Evolutionary conservation across 2,888 invertebrate genomes (phyloP).

Genomic region (Aquatica leii): DNA sequence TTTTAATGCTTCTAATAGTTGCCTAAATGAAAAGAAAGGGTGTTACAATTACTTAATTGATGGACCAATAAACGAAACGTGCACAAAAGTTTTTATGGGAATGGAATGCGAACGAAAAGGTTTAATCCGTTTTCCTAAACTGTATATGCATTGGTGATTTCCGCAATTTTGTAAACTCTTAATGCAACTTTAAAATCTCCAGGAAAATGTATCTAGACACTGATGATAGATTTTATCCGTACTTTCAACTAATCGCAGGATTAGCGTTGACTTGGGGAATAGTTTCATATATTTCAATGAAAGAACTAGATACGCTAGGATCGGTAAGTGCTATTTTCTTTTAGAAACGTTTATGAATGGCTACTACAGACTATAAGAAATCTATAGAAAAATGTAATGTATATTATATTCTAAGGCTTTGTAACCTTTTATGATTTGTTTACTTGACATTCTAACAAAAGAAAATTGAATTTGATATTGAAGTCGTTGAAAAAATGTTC

Average conservation of each 20-base stretch:
- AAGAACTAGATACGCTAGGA: conserved; percentile 37
- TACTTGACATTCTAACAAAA: no score
- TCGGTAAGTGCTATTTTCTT: conserved; percentile 25
- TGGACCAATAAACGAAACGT: conserved; percentile 16
- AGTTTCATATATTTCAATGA: conserved; percentile 30
- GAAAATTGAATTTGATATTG: no score
- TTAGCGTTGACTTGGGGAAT: conserved; percentile 39
- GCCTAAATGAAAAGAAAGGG: conserved; percentile 9
- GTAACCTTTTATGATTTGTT: no score
- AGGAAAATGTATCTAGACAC: conserved; percentile 31
- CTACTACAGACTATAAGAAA: no score
- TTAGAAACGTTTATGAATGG: no score
- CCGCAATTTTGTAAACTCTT: background rate
- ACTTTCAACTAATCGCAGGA: conserved; percentile 37
- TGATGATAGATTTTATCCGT: conserved; percentile 27
- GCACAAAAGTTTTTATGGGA: background rate
- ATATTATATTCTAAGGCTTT: no score
- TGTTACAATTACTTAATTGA: conserved; percentile 28
- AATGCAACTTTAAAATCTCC: conserved; percentile 4
- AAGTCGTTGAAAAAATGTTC: no score
- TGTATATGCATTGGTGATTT: conserved; percentile 37
- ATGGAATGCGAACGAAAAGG: conserved; percentile 12
- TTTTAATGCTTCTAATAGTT: conserved; percentile 28
- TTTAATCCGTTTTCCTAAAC: conserved; percentile 31
- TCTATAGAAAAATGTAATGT: no score